These are phyloP conservation scores for Tenualosa thibaudeaui DNA, from an alignment of 2,797 vertebrate genomes.

Conservation along the genomic window DNA sequence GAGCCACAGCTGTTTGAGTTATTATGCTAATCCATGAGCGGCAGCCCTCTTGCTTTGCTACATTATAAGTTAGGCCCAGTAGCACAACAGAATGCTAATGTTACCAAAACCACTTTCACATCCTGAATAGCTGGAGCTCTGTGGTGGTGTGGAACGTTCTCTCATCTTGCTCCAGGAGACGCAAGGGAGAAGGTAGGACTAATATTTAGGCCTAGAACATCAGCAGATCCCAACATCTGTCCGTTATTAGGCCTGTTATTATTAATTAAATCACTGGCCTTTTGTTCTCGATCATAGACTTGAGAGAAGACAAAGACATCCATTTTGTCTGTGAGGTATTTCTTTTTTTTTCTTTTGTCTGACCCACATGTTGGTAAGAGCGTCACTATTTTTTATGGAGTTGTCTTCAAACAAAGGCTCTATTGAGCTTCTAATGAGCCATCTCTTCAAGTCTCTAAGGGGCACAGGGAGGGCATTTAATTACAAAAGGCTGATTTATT, in stretches of 20 bases:
- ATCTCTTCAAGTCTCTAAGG: background rate
- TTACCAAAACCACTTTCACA: background rate
- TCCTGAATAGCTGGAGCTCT: background rate
- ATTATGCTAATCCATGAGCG: background rate
- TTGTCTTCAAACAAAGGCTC: background rate
- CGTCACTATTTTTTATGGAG: background rate
- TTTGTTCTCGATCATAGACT: background rate
- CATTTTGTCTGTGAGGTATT: too few relatives aligned
- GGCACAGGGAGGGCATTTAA: background rate
- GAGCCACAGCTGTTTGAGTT: background rate
- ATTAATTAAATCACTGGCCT: background rate
- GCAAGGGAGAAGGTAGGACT: background rate
- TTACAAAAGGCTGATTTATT: too few relatives aligned
- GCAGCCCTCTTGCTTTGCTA: background rate
- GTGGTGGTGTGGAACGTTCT: background rate
- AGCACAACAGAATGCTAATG: conserved; percentile 1
- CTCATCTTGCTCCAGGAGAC: background rate
- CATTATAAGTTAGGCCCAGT: background rate
- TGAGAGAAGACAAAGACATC: background rate
- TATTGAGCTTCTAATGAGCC: background rate
- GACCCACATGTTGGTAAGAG: background rate
- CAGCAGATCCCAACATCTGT: background rate
- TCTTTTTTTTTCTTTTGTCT: background rate
- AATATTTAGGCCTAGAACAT: background rate
- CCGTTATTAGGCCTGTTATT: background rate